Percentiles rank a stretch among this genome's conserved stretches.
Conservation (phyloP, 2,797 vertebrate genomes). For the Danio aesculapii region DNA sequence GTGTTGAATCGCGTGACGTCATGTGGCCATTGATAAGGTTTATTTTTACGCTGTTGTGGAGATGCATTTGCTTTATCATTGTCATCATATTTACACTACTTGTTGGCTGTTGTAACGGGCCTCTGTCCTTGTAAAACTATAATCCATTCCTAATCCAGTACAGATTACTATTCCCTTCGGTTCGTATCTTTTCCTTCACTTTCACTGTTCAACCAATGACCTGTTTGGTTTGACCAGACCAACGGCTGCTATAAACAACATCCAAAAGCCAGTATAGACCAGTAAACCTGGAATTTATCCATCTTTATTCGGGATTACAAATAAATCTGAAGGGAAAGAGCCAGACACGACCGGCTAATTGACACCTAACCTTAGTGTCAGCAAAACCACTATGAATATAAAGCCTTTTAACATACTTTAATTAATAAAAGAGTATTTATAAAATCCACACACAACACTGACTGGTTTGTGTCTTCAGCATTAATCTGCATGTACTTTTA, state of each 20-base stretch:
- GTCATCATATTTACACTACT: slow-evolving; percentile 47
- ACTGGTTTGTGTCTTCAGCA: not conserved
- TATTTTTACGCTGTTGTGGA: not conserved
- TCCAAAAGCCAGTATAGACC: not conserved
- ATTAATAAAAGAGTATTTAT: not conserved
- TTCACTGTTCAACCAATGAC: slow-evolving; percentile 3
- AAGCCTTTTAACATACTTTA: not conserved
- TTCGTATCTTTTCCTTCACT: slow-evolving; percentile 16
- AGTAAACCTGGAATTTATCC: not conserved
- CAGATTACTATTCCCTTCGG: slow-evolving; percentile 68
- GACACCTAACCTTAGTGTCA: not conserved
- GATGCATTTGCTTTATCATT: not conserved
- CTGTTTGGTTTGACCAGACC: not conserved
- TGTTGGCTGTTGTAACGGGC: slow-evolving; percentile 40
- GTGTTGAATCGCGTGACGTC: not conserved
- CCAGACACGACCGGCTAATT: not conserved
- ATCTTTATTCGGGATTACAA: not conserved
- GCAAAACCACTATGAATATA: not conserved
- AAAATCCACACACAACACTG: not conserved
- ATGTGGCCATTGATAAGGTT: not conserved
- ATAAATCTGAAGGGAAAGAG: not conserved
- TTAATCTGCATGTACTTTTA: slow-evolving; percentile 6
- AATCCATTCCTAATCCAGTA: slow-evolving; percentile 78
- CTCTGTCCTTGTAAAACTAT: slow-evolving; percentile 72
- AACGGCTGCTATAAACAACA: not conserved